Evolutionary conservation across 2,888 invertebrate genomes (phyloP).

Genomic region (Azorinus chamasolen): DNA sequence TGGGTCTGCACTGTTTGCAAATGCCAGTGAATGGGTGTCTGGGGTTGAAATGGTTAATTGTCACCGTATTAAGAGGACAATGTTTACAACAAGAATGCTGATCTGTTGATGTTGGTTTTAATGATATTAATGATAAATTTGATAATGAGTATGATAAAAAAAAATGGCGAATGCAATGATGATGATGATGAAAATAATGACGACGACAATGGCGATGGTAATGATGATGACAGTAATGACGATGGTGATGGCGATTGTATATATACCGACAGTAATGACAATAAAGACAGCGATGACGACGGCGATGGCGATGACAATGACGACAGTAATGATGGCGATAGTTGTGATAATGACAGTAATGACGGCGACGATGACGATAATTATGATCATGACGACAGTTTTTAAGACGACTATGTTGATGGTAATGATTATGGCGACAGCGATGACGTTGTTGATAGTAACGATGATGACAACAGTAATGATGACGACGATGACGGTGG

Average conservation of each 20-base stretch:
- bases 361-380: slow-evolving; percentile 10
- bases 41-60: no score
- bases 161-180: no score
- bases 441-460: slow-evolving; percentile 1
- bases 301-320: background rate
- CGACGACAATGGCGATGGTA: slow-evolving; percentile 4
- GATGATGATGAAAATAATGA: slow-evolving; percentile 3
- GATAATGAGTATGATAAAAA: slow-evolving; percentile 10
- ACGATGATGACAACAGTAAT: no score
- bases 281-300: background rate
- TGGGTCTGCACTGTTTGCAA: no score
- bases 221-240: background rate
- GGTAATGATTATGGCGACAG: slow-evolving; percentile 2
- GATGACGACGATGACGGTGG: no score
- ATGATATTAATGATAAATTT: no score
- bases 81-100: no score
- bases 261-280: background rate
- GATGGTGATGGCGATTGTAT: slow-evolving; percentile 1
- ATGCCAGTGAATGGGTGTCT: no score
- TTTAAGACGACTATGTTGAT: background rate
- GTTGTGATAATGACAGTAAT: background rate
- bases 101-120: no score
- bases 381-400: background rate
- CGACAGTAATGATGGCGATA: slow-evolving; percentile 5
- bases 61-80: no score